These are phyloP conservation scores for Clusia tigrina DNA, from an alignment of 2,888 invertebrate genomes.

Conservation along the genomic window DNA sequence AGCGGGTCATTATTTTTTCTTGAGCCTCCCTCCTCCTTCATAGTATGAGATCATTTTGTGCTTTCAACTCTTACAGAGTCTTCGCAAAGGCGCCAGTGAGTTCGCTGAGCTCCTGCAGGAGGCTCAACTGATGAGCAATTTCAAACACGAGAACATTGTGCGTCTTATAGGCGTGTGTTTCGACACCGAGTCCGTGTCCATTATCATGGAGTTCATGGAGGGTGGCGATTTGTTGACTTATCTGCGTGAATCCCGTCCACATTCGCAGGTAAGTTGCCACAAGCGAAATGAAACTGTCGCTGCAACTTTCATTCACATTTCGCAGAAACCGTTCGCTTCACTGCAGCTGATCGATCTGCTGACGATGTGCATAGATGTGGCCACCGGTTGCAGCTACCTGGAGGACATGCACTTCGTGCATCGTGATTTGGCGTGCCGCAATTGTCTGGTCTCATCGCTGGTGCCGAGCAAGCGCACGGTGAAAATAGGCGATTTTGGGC, in stretches of 20 bases:
- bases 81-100: constrained; percentile 89
- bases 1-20: neutral
- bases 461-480: constrained; percentile 70
- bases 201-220: constrained; percentile 98
- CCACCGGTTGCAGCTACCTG: constrained; percentile 92
- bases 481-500: constrained; percentile 92
- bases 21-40: neutral
- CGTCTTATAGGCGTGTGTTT: constrained; percentile 92
- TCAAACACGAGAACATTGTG: constrained; percentile 95
- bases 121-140: constrained; percentile 96
- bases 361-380: constrained; percentile 94
- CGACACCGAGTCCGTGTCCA: constrained; percentile 90
- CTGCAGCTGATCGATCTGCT: constrained; percentile 85
- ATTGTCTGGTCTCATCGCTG: constrained; percentile 86
- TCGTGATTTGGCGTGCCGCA: constrained; percentile 93
- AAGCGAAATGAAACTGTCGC: neutral
- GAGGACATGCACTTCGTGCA: constrained; percentile 98
- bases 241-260: constrained; percentile 80
- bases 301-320: neutral
- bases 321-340: constrained; percentile 70
- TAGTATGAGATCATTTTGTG: neutral
- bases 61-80: constrained; percentile 69
- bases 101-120: constrained; percentile 94
- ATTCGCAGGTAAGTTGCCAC: constrained; percentile 69
- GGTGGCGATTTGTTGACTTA: constrained; percentile 94